A percentile compares a stretch with the other conserved stretches of the same genome.
These are phyloP conservation scores for Torymus texanus DNA, from an alignment of 2,888 invertebrate species.

Conservation along the genomic window DNA sequence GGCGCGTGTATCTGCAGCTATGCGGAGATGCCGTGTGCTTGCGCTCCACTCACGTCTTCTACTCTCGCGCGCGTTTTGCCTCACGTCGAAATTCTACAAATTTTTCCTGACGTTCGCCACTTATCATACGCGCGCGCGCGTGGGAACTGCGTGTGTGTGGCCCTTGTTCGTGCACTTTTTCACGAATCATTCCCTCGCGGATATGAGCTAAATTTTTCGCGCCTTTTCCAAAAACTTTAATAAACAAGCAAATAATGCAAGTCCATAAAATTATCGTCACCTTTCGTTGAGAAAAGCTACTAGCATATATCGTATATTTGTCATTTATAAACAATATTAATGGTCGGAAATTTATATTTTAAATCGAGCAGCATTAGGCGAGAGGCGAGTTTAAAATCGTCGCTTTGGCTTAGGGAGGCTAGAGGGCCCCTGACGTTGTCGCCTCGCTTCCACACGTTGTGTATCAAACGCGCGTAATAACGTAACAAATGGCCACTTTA, in stretches of 20 bases:
- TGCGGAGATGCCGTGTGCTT: neutral
- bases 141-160: no score
- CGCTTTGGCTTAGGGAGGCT: constrained; percentile 2
- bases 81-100: neutral
- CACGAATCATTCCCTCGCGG: neutral
- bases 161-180: no score
- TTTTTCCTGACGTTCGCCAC: neutral
- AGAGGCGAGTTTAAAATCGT: constrained; percentile 53
- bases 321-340: constrained; percentile 60
- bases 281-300: neutral
- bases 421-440: neutral
- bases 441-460: constrained; percentile 60
- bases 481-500: constrained; percentile 72
- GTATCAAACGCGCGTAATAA: constrained; percentile 71
- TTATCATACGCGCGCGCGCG: no score
- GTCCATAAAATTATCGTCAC: no score
- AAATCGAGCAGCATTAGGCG: constrained; percentile 70
- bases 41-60: neutral
- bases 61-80: neutral
- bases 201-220: neutral
- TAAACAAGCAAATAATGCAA: no score
- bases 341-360: constrained; percentile 71
- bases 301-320: neutral
- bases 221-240: no score
- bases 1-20: constrained; percentile 33